Percentiles rank a stretch among this genome's conserved stretches.
Conservation (phyloP, 2,797 vertebrate genomes). For the Urocyon cinereoargenteus region DNA sequence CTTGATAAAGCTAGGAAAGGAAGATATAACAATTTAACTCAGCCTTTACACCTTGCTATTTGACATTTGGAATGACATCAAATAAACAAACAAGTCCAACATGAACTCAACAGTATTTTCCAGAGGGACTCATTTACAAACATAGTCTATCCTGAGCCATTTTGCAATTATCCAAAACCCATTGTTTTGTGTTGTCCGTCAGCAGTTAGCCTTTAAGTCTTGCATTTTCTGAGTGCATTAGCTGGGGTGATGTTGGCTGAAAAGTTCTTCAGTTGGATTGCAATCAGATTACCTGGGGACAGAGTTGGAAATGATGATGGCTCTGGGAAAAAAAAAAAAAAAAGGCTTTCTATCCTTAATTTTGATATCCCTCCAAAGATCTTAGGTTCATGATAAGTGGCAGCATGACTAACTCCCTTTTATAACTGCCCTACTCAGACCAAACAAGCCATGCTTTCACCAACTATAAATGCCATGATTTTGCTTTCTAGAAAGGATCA, state of each 20-base stretch:
- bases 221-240: conserved; percentile 32
- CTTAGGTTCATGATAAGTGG: conserved; percentile 54
- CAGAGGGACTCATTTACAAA: not conserved
- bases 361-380: conserved; percentile 77
- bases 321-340: not conserved
- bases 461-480: not conserved
- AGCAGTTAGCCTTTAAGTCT: conserved; percentile 18
- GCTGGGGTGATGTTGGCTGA: not conserved
- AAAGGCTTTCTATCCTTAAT: conserved; percentile 57
- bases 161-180: not conserved
- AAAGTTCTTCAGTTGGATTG: conserved; percentile 36
- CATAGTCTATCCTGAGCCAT: not conserved
- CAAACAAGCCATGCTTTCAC: not conserved
- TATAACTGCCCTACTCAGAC: conserved; percentile 44
- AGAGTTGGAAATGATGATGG: conserved; percentile 67
- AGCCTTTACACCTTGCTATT: not conserved
- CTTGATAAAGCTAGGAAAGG: not conserved
- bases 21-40: not conserved
- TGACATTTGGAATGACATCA: not conserved
- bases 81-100: not conserved
- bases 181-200: not conserved
- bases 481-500: conserved; percentile 8
- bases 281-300: not conserved
- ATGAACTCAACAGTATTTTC: not conserved
- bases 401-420: conserved; percentile 67